A percentile compares a stretch with the other conserved stretches of the same genome.
Conservation (phyloP, 1,140 invertebrate genomes). For the Nasonia longicornis region DNA sequence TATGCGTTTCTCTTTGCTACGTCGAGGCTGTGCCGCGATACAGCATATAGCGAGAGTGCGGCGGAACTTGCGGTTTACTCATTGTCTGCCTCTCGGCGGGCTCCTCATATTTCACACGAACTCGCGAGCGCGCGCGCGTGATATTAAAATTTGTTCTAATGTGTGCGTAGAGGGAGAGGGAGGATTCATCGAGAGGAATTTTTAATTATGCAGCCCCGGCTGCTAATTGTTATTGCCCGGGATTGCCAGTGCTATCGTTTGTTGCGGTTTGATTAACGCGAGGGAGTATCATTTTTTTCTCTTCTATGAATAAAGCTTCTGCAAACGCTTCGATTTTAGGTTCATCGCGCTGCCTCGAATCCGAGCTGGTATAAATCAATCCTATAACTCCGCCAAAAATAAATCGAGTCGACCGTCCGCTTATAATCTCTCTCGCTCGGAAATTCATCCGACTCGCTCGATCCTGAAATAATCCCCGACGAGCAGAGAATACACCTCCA, state of each 20-base stretch:
- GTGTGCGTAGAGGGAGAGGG: neutral
- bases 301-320: no score
- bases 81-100: slow-evolving; percentile 33
- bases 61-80: slow-evolving; percentile 38
- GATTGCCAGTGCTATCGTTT: neutral
- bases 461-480: no score
- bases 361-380: no score
- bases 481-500: no score
- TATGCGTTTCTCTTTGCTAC: slow-evolving; percentile 25
- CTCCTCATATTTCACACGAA: slow-evolving; percentile 28
- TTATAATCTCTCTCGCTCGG: no score
- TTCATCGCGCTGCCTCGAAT: no score
- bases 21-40: slow-evolving; percentile 15
- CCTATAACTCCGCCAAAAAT: neutral
- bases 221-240: neutral
- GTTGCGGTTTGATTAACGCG: slow-evolving; percentile 22
- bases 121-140: slow-evolving; percentile 1
- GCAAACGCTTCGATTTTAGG: no score
- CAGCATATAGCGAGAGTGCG: neutral
- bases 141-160: slow-evolving; percentile 41
- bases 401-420: neutral
- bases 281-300: neutral
- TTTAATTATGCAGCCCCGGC: slow-evolving; percentile 18
- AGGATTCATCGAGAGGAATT: slow-evolving; percentile 38
- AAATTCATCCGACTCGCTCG: no score